phyloP scores from a whole-genome alignment of 2,888 invertebrate species.

The Hirtodrosophila duncani region DNA sequence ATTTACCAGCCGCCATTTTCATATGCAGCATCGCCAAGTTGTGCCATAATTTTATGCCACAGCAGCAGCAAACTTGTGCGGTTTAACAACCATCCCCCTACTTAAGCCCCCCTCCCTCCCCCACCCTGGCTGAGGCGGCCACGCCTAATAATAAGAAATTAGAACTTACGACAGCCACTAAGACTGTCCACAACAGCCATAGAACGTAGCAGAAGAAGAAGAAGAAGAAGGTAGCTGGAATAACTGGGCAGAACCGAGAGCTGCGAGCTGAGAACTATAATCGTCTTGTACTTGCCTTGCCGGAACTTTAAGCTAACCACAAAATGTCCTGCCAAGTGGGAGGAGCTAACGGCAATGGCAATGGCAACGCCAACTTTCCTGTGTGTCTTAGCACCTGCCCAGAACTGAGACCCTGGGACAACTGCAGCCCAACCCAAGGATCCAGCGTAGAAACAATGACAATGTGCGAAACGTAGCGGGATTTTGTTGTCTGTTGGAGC shows the following conservation, averaged over 20 bases:
- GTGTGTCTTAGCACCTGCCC: constrained; percentile 42
- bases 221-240: background rate
- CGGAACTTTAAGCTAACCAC: constrained; percentile 57
- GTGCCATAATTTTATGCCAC: constrained; percentile 65
- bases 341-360: constrained; percentile 2
- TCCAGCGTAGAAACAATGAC: constrained; percentile 13
- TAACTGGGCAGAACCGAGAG: background rate
- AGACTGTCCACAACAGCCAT: constrained; percentile 60
- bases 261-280: constrained; percentile 35
- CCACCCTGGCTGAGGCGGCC: constrained; percentile 22
- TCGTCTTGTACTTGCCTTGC: constrained; percentile 52
- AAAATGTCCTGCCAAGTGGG: constrained; percentile 41
- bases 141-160: constrained; percentile 72
- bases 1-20: constrained; percentile 64
- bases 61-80: constrained; percentile 62
- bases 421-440: background rate
- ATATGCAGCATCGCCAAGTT: constrained; percentile 60
- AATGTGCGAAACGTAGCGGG: constrained; percentile 18
- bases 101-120: background rate
- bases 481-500: constrained; percentile 31
- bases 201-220: constrained; percentile 1
- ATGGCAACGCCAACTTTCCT: constrained; percentile 5
- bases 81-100: constrained; percentile 14
- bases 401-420: constrained; percentile 1
- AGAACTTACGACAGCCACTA: constrained; percentile 71